Evolutionary conservation across 2,113 vertebrate species (phyloP), one percentile per base, ranked within the genome.

Genomic region (Forbesichthys papilliferus): DNA sequence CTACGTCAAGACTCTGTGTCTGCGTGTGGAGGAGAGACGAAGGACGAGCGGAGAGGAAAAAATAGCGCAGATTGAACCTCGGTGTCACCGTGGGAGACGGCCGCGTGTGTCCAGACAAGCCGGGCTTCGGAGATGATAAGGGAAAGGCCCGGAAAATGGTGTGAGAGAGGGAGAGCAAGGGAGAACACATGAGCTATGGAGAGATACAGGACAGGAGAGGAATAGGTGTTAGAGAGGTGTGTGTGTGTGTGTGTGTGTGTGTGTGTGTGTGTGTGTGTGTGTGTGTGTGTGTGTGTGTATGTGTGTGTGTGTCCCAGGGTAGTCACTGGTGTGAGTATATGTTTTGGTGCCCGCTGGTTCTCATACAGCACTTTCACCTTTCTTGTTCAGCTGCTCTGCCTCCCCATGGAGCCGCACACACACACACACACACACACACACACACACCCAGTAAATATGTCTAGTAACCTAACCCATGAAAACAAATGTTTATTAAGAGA

Each of bases 61-160:
- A 78, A 81, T 73, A 83, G 80, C 74, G 81, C 73, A 82, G 86
- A 73, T 79, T 88, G 84, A 87, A 89, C 89, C 89, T 87, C 81
- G 84, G 84, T 64, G 62, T 74, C 75, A 63, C 80, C 63, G 54
- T 81, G 89, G 85, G 86, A 88, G 80, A 86, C 78, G 75, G 49
- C 63, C 4, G 72, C 71, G 84, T 84, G 79, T 83, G 83, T 87
- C 85, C 83, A 88, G 88, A 88, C 86, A 74, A 86, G 75, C 75
- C 74, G 0, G 87, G 86, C 79, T 61, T 71, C 61, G 0, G 48
- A 81, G 78, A 86, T 85, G 80, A 85, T 84, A 77, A 18, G 79
- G 82, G 78, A 42, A 77, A 84, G 60, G 52, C 54, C 54, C 80
- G 80, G 74, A 73, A 60, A 80, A 79, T n/a, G 63, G 78, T 75